phyloP scores from a whole-genome alignment of 1,140 invertebrate species.

The Platyscapa corneri region DNA sequence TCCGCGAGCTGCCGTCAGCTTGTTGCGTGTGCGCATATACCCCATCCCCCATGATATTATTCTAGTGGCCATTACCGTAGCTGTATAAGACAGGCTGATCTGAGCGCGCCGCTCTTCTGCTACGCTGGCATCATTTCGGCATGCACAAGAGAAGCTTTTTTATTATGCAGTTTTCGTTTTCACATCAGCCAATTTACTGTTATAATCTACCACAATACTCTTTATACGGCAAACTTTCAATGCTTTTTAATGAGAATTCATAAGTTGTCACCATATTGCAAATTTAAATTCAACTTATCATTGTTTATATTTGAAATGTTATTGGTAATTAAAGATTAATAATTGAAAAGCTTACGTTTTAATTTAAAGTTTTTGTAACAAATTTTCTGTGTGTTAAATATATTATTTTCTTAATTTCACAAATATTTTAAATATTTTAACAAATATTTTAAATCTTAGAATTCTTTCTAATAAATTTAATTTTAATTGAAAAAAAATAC shows the following conservation, averaged over 20 bases:
- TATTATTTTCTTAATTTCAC: no score
- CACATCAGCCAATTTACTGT: slow-evolving; percentile 1
- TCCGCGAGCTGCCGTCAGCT: slow-evolving; percentile 30
- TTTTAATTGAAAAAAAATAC: no score
- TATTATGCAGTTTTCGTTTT: slow-evolving; percentile 47
- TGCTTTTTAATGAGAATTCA: slow-evolving; percentile 43
- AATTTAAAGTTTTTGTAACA: no score
- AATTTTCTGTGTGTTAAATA: no score
- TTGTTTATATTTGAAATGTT: background rate
- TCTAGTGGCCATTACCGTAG: slow-evolving; percentile 42
- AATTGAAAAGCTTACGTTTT: no score
- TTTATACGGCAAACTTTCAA: background rate
- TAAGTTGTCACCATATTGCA: slow-evolving; percentile 16
- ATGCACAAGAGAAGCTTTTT: slow-evolving; percentile 4
- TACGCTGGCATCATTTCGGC: slow-evolving; percentile 7
- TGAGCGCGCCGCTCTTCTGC: background rate
- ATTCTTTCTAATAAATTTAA: no score
- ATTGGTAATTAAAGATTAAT: no score
- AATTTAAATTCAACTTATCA: background rate
- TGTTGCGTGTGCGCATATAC: slow-evolving; percentile 26
- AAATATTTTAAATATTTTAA: no score
- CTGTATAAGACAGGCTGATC: slow-evolving; percentile 42
- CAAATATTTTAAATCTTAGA: no score
- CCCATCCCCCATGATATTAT: slow-evolving; percentile 28
- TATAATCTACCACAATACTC: background rate